These are phyloP conservation scores for Ptilonorhynchus violaceus DNA, from an alignment of 2,113 vertebrate species.

Conservation along the genomic window DNA sequence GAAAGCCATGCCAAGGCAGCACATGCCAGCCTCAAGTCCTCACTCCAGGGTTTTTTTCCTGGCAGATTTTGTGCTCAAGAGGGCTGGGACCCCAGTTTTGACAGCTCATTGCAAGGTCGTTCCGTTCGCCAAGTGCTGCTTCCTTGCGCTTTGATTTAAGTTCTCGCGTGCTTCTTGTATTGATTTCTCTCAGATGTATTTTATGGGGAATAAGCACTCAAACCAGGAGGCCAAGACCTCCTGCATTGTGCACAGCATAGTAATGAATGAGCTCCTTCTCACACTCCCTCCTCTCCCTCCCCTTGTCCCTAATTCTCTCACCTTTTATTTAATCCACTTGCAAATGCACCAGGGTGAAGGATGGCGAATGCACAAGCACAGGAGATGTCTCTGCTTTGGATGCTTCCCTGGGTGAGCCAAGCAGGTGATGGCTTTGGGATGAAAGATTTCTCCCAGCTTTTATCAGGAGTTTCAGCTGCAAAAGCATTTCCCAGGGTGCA, in stretches of 20 bases:
- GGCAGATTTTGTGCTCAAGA: background rate
- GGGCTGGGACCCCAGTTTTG: background rate
- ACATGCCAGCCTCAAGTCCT: background rate
- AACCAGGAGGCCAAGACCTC: conserved; percentile 56
- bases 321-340: conserved; percentile 44
- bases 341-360: background rate
- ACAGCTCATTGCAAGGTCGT: conserved; percentile 33
- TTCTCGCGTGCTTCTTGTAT: conserved; percentile 57
- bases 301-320: background rate
- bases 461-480: background rate
- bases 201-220: conserved; percentile 68
- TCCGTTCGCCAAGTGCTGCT: background rate
- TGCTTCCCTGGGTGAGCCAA: background rate
- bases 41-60: background rate
- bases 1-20: background rate
- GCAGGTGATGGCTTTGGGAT: background rate
- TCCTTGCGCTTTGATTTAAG: conserved; percentile 47
- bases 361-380: background rate
- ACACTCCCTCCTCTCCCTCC: background rate
- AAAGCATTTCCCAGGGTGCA: background rate
- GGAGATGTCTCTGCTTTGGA: background rate
- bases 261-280: conserved; percentile 50
- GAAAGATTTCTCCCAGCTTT: background rate
- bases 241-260: conserved; percentile 36
- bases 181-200: conserved; percentile 63